Conservation (phyloP, 2,888 invertebrate species). For the Halictus quadricinctus region DNA sequence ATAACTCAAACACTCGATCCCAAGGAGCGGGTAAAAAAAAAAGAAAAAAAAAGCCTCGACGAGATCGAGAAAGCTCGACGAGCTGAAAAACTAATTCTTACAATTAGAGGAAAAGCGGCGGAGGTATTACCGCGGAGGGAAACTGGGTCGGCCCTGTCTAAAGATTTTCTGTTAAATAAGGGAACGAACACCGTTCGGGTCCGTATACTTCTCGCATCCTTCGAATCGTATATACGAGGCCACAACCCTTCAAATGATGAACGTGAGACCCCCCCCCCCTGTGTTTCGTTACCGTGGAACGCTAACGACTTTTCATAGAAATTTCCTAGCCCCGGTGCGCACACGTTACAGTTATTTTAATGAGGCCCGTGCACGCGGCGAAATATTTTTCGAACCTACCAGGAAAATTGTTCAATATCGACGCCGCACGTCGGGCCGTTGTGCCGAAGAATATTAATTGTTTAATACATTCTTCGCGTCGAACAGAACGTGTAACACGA, state of each 20-base stretch:
- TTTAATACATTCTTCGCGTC: not conserved
- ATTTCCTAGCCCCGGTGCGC: not conserved
- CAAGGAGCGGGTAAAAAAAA: not conserved
- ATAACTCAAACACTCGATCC: constrained; percentile 26
- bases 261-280: not conserved
- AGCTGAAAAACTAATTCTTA: constrained; percentile 6
- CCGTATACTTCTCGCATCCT: not conserved
- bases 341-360: constrained; percentile 8
- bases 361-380: not conserved
- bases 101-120: constrained; percentile 11
- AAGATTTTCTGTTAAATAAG: constrained; percentile 3
- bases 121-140: not conserved
- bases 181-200: not conserved
- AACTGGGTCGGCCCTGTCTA: not conserved
- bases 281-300: constrained; percentile 11
- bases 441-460: not conserved
- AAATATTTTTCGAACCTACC: not conserved
- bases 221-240: not conserved
- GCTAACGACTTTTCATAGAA: constrained; percentile 10
- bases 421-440: not conserved
- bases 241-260: constrained; percentile 15
- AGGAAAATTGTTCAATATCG: not conserved
- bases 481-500: not conserved
- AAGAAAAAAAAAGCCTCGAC: not conserved
- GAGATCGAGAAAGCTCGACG: not conserved